phyloP scores from a whole-genome alignment of 2,888 invertebrate genomes.

The Agrochola litura region DNA sequence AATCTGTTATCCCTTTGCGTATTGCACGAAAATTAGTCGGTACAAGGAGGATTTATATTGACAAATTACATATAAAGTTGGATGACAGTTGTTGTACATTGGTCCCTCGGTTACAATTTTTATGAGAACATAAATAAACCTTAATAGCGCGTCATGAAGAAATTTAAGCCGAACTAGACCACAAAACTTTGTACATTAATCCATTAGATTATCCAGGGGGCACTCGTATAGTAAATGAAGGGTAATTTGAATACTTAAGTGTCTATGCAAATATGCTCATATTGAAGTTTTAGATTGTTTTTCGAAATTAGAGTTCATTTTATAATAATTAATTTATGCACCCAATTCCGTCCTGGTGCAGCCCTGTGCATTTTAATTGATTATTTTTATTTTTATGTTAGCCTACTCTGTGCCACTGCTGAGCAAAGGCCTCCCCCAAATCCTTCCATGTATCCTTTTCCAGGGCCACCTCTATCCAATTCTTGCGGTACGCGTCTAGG shows the following conservation, averaged over 20 bases:
- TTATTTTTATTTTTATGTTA: too few species aligned
- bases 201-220: slow-evolving; percentile 62
- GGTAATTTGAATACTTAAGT: slow-evolving; percentile 50
- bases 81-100: slow-evolving; percentile 57
- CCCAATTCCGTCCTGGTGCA: slow-evolving; percentile 8
- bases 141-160: slow-evolving; percentile 61
- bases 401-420: too few species aligned
- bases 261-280: slow-evolving; percentile 17
- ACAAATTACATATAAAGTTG: slow-evolving; percentile 64
- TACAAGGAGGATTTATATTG: slow-evolving; percentile 67
- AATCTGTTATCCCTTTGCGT: slow-evolving; percentile 81
- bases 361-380: slow-evolving; percentile 12
- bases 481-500: too few species aligned
- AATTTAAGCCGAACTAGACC: slow-evolving; percentile 60
- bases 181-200: slow-evolving; percentile 63
- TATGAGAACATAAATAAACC: slow-evolving; percentile 63
- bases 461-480: too few species aligned
- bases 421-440: too few species aligned
- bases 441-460: too few species aligned
- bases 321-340: background rate
- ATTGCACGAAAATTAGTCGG: slow-evolving; percentile 71
- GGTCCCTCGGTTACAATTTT: slow-evolving; percentile 62
- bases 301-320: background rate
- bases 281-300: slow-evolving; percentile 2
- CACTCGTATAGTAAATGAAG: slow-evolving; percentile 44